Evolutionary conservation across 2,113 vertebrate species (phyloP).

Genomic region (Microtus richardsoni): DNA sequence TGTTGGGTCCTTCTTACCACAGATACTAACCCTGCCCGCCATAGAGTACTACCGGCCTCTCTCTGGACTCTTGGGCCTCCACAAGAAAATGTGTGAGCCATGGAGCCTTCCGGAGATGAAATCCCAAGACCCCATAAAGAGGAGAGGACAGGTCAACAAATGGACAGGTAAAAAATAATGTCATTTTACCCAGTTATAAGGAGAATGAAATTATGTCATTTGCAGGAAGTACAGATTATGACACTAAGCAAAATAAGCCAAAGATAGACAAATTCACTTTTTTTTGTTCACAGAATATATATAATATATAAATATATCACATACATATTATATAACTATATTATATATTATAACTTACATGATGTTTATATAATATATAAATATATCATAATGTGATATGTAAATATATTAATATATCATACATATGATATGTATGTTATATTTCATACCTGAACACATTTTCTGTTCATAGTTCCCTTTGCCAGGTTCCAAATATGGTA

Average conservation of each 20-base stretch:
- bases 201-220: not conserved
- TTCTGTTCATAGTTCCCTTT: constrained; percentile 1
- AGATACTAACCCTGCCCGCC: not conserved
- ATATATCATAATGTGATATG: not conserved
- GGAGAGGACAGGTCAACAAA: not conserved
- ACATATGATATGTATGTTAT: not conserved
- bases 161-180: not conserved
- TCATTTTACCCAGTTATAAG: not conserved
- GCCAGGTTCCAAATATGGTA: not conserved
- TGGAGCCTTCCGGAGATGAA: not conserved
- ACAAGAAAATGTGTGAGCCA: not conserved
- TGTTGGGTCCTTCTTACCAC: not conserved
- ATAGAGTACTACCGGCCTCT: not conserved
- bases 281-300: not conserved
- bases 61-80: not conserved
- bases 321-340: no score
- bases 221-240: not conserved
- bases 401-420: no score
- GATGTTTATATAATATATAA: no score
- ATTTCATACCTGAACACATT: not conserved
- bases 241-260: not conserved
- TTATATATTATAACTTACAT: not conserved
- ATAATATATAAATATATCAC: not conserved
- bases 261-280: not conserved
- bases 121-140: not conserved